Percentiles rank a stretch among this genome's conserved stretches.
Conservation (phyloP, 2,888 invertebrate species). For the Pyrrhia umbra region DNA sequence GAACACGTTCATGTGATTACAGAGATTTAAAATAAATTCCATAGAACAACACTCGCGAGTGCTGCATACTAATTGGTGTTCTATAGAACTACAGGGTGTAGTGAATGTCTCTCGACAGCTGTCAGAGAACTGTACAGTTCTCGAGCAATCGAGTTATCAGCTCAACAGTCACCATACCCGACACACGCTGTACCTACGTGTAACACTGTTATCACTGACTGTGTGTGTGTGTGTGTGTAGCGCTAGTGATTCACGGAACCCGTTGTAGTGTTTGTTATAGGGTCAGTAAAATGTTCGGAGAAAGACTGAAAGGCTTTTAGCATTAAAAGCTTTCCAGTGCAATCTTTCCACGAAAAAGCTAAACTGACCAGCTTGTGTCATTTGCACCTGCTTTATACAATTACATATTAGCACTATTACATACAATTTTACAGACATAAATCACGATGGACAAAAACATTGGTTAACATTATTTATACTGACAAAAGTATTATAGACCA, state of each 20-base stretch:
- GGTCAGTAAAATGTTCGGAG: background rate
- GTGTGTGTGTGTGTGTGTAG: background rate
- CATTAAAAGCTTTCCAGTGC: background rate
- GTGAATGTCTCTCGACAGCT: too few relatives aligned
- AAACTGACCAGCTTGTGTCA: background rate
- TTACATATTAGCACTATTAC: too few relatives aligned
- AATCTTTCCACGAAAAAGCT: background rate
- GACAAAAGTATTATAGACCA: too few relatives aligned
- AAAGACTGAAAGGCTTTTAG: constrained; percentile 1
- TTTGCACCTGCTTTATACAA: too few relatives aligned
- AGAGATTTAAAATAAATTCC: background rate
- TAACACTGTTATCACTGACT: background rate
- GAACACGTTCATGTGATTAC: too few relatives aligned
- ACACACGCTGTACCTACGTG: too few relatives aligned
- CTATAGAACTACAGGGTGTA: too few relatives aligned
- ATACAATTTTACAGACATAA: too few relatives aligned
- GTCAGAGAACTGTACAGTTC: background rate
- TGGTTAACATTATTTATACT: too few relatives aligned
- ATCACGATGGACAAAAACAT: too few relatives aligned
- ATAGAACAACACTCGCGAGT: background rate
- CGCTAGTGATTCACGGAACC: too few relatives aligned
- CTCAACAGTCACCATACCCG: background rate
- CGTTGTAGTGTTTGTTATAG: background rate
- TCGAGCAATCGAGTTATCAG: background rate
- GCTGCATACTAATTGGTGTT: too few relatives aligned